phyloP scores from a whole-genome alignment of 2,797 vertebrate genomes.

The Bryconaethiops microstoma region DNA sequence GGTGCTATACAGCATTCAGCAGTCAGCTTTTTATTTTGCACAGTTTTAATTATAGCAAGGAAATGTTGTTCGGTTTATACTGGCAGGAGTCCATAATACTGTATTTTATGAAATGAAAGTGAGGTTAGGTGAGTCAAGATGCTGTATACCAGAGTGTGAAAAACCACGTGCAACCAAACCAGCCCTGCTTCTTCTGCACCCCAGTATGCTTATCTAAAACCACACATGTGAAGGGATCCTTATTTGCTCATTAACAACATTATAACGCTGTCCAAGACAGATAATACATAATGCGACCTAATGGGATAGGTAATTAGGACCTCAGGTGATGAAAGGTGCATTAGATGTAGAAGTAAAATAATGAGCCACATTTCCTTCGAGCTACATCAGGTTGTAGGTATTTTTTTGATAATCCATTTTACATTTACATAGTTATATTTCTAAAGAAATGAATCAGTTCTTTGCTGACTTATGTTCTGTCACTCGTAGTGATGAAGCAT shows the following conservation, averaged over 20 bases:
- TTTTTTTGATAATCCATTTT: neutral
- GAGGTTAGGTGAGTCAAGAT: neutral
- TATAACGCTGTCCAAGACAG: conserved; percentile 12
- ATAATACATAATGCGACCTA: conserved; percentile 13
- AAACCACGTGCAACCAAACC: neutral
- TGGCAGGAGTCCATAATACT: neutral
- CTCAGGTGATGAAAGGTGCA: neutral
- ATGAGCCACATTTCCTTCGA: neutral
- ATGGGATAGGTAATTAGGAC: conserved; percentile 29
- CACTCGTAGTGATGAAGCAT: neutral
- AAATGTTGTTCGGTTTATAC: neutral
- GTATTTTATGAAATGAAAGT: neutral
- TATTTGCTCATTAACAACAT: conserved; percentile 24
- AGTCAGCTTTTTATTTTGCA: neutral
- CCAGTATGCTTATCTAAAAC: neutral
- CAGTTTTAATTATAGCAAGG: neutral
- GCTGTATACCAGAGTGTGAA: neutral
- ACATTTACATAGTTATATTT: neutral
- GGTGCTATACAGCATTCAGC: neutral
- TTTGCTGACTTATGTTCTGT: neutral
- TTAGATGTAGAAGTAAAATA: neutral
- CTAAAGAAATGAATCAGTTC: neutral
- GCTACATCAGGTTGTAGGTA: neutral
- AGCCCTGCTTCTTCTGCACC: neutral
- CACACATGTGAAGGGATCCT: neutral